Percentiles rank a stretch among this genome's conserved stretches.
Conservation (phyloP, 2,113 vertebrate genomes). For the Scalopus aquaticus region DNA sequence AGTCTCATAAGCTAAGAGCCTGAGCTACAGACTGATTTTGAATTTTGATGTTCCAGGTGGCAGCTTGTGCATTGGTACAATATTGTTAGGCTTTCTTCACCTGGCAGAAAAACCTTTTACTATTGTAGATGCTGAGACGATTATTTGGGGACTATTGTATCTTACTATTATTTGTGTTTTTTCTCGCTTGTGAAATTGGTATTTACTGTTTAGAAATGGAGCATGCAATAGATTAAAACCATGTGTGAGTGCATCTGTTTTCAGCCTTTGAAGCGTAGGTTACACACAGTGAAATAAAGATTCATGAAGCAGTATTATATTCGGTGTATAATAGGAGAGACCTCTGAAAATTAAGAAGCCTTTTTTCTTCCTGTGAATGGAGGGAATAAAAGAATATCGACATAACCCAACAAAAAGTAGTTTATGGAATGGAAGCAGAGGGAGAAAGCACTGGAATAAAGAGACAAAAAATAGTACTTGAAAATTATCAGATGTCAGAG, state of each 20-base stretch:
- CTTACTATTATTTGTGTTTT: constrained; percentile 33
- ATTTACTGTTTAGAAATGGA: constrained; percentile 75
- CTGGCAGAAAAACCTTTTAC: constrained; percentile 71
- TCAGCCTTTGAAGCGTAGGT: constrained; percentile 45
- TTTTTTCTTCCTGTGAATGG: background rate
- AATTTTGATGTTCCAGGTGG: constrained; percentile 76
- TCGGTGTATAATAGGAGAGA: background rate
- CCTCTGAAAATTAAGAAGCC: background rate
- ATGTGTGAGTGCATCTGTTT: constrained; percentile 57
- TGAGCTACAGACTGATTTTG: constrained; percentile 66
- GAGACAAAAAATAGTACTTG: background rate
- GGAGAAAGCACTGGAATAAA: background rate
- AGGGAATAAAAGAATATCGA: constrained; percentile 14
- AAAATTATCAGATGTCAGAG: constrained; percentile 29
- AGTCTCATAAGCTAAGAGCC: constrained; percentile 62
- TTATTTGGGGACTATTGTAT: constrained; percentile 49
- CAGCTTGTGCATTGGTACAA: constrained; percentile 60
- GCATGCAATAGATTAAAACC: constrained; percentile 74
- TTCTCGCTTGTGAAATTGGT: constrained; percentile 58
- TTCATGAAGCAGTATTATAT: background rate
- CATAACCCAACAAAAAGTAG: background rate
- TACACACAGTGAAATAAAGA: constrained; percentile 24
- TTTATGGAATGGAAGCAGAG: background rate
- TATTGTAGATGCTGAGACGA: constrained; percentile 36
- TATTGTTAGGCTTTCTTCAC: constrained; percentile 75